Percentiles rank a stretch among this genome's conserved stretches.
Evolutionary conservation across 2,888 invertebrate species (phyloP).

Genomic region (Aphodius granarius): DNA sequence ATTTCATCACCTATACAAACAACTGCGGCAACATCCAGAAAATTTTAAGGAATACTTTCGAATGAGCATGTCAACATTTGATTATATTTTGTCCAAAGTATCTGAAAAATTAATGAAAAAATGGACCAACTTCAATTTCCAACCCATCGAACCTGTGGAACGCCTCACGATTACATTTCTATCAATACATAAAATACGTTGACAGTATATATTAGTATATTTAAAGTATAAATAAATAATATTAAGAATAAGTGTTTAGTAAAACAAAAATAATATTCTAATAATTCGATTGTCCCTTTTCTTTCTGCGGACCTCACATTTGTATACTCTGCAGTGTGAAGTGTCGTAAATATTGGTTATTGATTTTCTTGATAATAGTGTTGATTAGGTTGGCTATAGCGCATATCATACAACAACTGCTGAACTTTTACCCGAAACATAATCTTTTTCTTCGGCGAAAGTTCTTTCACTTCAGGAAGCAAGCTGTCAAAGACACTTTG

Average conservation of each 20-base stretch:
- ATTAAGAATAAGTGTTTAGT: conserved; percentile 14
- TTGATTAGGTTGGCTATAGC: not conserved
- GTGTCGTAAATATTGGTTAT: not conserved
- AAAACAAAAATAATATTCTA: not conserved
- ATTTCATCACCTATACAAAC: conserved; percentile 16
- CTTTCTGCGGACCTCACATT: no score
- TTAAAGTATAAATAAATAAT: no score
- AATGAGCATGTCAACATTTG: conserved; percentile 18
- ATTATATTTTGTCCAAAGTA: conserved; percentile 25
- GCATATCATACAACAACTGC: not conserved
- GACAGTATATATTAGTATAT: no score
- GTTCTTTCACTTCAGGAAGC: not conserved
- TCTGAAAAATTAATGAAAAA: conserved; percentile 17
- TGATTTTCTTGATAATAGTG: not conserved
- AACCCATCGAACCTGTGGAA: conserved; percentile 16
- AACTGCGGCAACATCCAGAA: conserved; percentile 3
- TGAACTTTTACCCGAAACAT: no score
- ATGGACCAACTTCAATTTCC: conserved; percentile 15
- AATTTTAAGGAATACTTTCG: conserved; percentile 18
- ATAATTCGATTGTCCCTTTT: not conserved
- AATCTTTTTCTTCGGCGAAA: no score
- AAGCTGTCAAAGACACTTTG: not conserved
- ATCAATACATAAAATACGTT: no score
- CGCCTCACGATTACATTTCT: conserved; percentile 24
- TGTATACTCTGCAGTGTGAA: not conserved